Base-by-base conservation (phyloP, 2,797 vertebrate species). In the Apodemus agrarius region DNA sequence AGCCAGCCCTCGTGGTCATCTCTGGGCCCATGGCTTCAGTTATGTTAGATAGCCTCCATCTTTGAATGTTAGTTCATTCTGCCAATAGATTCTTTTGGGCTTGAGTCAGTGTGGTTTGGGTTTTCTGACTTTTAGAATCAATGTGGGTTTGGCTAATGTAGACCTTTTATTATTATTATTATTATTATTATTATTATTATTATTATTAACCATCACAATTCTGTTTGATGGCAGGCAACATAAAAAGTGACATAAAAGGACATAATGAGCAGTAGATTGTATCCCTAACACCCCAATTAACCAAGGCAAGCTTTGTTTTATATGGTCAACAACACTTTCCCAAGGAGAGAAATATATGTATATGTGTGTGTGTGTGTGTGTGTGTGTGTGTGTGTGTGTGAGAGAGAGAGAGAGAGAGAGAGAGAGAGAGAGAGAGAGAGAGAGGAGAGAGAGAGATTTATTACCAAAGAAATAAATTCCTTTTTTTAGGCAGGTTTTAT, bases 211-310 rank as follows among this genome's bases (percentile, higher is more conserved):
- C 4, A 92, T 37, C 13, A 75, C 74, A 83, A 84, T 87, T 94
- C 72, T 83, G n/a, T 79, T 89, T 92, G 59, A 93, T 80, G 90
- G 59, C 49, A 83, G 69, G 9, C 16, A 86, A 14, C 54, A 94
- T 21, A 49, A 34, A 91, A 80, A 67, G 82, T n/a, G 81, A 49
- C 69, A 93, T 76, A 79, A 86, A 96, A 84, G 31, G 3, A 93
- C 0, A 52, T 9, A 1, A 3, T 29, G 7, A 46, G 2, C 10
- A 31, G 26, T 22, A 65, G 17, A 37, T 85, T 81, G 49, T 34
- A 76, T 91, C 49, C 49, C 76, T 96, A 75, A 34, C 81, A 54
- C 10, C 26, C 89, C 22, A 93, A 57, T 76, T 87, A 84, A 95
- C 63, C 46, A 61, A 72, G 8, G 11, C 21, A 93, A 81, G 46